Conservation (phyloP, 2,797 vertebrate genomes). For the Threskiornis aethiopicus region DNA sequence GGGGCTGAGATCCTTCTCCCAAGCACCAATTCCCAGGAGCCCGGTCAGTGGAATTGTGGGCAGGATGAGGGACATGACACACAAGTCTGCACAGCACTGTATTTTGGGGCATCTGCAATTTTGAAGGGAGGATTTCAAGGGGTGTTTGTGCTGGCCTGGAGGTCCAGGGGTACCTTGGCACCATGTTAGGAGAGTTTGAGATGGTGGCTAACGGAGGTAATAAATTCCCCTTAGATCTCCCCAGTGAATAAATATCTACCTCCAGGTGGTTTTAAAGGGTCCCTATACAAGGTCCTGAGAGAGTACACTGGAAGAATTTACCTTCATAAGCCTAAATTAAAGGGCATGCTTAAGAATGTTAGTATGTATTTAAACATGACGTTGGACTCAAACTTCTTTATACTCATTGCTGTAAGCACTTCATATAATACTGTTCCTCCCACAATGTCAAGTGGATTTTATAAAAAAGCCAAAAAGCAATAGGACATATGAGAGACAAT, state of each 20-base stretch:
- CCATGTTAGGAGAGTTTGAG: neutral
- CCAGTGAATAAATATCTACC: neutral
- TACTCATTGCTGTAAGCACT: neutral
- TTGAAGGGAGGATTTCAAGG: neutral
- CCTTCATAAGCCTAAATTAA: neutral
- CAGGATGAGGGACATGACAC: neutral
- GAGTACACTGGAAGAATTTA: neutral
- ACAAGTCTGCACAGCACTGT: neutral
- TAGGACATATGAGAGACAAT: rapidly evolving
- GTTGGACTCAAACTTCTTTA: neutral
- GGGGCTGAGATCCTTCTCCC: neutral
- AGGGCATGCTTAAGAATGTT: neutral
- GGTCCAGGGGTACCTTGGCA: neutral
- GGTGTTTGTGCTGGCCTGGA: neutral
- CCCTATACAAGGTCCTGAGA: neutral
- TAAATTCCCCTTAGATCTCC: neutral
- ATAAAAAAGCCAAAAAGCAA: neutral
- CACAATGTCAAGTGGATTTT: neutral
- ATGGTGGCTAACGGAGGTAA: neutral
- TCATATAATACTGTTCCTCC: neutral
- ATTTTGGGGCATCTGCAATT: neutral
- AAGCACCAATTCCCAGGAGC: rapidly evolving
- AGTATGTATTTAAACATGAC: neutral
- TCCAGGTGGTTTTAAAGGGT: neutral
- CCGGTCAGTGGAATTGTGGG: neutral